phyloP scores from a whole-genome alignment of 1,140 invertebrate species.

The Belonocnema kinseyi region DNA sequence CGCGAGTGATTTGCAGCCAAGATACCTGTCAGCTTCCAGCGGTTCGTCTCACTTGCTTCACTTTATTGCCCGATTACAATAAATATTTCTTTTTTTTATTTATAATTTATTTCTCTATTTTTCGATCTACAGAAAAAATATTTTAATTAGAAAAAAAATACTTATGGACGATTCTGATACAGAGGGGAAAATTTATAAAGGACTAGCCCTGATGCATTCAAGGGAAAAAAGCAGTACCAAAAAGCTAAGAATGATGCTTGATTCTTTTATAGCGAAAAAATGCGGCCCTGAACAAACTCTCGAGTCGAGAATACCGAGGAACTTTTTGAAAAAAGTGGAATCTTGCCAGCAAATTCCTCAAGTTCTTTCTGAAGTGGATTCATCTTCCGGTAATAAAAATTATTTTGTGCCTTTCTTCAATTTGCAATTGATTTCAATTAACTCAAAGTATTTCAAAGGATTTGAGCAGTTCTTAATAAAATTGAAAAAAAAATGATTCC shows the following conservation, averaged over 20 bases:
- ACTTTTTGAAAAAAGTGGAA: conserved; percentile 20
- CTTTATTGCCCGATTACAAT: neutral
- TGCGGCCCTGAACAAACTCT: conserved; percentile 46
- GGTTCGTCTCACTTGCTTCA: neutral
- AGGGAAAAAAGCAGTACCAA: conserved; percentile 52
- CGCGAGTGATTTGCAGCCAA: conserved; percentile 18
- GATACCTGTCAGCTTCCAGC: conserved; percentile 1
- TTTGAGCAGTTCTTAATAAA: too few species aligned
- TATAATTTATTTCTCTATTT: neutral
- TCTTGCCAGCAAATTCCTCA: neutral
- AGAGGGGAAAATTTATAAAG: conserved; percentile 28
- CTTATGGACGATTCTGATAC: neutral
- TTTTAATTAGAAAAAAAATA: neutral
- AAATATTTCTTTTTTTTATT: neutral
- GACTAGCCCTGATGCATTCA: conserved; percentile 56
- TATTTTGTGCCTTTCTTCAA: too few species aligned
- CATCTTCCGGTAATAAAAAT: too few species aligned
- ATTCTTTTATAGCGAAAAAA: conserved; percentile 49
- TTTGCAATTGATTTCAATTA: too few species aligned
- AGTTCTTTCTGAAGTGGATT: too few species aligned
- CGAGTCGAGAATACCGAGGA: conserved; percentile 37
- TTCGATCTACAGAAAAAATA: neutral
- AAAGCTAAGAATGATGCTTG: conserved; percentile 56
- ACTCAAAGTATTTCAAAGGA: too few species aligned
- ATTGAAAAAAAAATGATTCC: too few species aligned